Conservation (phyloP, 2,113 vertebrate species). For the Pseudorhombus dupliciocellatus region DNA sequence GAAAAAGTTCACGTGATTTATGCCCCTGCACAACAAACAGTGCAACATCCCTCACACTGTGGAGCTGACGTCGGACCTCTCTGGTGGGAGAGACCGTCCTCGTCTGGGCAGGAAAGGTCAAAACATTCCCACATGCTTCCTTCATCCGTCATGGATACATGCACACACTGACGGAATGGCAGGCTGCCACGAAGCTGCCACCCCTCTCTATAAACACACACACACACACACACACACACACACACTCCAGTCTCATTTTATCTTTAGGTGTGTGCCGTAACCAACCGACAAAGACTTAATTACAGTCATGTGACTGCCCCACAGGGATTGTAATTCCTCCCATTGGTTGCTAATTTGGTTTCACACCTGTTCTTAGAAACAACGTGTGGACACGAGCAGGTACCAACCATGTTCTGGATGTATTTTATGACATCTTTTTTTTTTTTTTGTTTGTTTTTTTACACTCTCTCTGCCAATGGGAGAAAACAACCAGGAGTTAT, state of each 20-base stretch:
- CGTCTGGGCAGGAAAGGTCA: constrained; percentile 59
- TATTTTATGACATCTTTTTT: background rate
- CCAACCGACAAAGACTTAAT: constrained; percentile 18
- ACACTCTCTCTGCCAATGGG: constrained; percentile 19
- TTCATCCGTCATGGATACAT: constrained; percentile 57
- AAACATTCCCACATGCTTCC: constrained; percentile 62
- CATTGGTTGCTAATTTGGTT: constrained; percentile 26
- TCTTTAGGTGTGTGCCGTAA: background rate
- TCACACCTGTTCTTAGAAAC: constrained; percentile 1
- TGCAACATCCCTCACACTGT: constrained; percentile 17
- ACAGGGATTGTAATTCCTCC: constrained; percentile 1
- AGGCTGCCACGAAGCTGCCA: constrained; percentile 38
- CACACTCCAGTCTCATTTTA: background rate
- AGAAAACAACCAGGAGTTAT: constrained; percentile 49
- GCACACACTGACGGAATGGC: constrained; percentile 37
- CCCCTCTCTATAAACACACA: constrained; percentile 7
- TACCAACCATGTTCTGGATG: background rate
- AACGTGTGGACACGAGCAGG: background rate
- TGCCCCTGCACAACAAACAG: background rate
- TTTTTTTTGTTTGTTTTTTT: too few relatives aligned
- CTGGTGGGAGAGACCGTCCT: constrained; percentile 28
- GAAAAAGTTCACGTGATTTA: constrained; percentile 36
- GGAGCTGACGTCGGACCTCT: constrained; percentile 2
- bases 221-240: constrained; percentile 19
- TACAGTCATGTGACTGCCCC: constrained; percentile 10